Base-by-base conservation (phyloP, 2,797 vertebrate species). In the Pangasius djambal region DNA sequence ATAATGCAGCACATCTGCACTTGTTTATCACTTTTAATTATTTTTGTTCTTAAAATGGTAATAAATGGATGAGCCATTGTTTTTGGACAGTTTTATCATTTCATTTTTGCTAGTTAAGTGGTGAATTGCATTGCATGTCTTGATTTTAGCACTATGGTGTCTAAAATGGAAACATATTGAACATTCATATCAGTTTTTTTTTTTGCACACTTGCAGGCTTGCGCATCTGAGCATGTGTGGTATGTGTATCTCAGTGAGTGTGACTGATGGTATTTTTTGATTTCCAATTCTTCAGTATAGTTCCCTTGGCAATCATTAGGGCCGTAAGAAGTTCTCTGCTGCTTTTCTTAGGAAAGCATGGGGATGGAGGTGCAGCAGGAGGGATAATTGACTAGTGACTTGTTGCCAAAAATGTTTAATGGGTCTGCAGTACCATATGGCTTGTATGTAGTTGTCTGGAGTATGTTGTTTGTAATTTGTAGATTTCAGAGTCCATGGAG, bases 371-470 rank as follows among this genome's bases (percentile, higher is more conserved):
- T 85, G 44, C 63, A 69, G 83, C 83, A 69, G 63, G n/a, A 85
- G 48, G 83, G 4, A 70, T 37, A 52, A 70, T 13, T 70, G 83
- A 34, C 44, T 69, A 48, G 63, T 6, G 18, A 52, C 44, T 52
- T 52, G 63, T 85, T 70, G 65, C 65, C 83, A 70, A 52, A 65
- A 70, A 55, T 70, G 12, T 25, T 52, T 69, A 70, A 13, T 52
- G 65, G 9, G 18, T 22, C 9, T 85, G n/a, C n/a, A 69, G 18
- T n/a, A 31, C 61, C 83, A 84, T 84, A 84, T 69, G 83, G 44
- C 65, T 2, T 37, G 65, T 22, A 25, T 83, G 25, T 65, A 28
- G 57, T 8, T 63, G 31, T 59, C 52, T 81, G 50, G 78, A 57
- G 31, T 22, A 59, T 37, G 22, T 81, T 52, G 1, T 16, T 52